A percentile compares a stretch with the other conserved stretches of the same genome.
These are phyloP conservation scores for Hipposideros larvatus DNA, from an alignment of 2,797 vertebrate species.

Conservation along the genomic window DNA sequence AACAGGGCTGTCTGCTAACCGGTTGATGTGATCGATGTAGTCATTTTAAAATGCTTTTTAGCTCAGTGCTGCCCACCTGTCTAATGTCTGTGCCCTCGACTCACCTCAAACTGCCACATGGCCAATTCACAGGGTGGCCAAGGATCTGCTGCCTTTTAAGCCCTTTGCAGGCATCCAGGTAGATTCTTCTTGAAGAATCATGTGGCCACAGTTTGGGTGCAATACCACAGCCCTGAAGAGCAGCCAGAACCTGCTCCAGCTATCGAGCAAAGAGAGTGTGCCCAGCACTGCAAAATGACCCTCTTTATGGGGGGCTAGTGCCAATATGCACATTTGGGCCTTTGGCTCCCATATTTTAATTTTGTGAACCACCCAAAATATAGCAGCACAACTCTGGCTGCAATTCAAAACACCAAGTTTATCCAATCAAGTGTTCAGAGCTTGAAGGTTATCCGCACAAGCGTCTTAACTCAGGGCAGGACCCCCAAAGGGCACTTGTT, in stretches of 20 bases:
- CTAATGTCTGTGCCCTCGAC: background rate
- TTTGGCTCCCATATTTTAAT: conserved; percentile 28
- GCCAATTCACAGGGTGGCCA: background rate
- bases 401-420: background rate
- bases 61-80: background rate
- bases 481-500: background rate
- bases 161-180: background rate
- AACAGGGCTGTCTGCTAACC: background rate
- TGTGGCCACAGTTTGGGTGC: background rate
- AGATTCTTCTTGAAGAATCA: background rate
- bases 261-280: background rate
- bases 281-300: background rate
- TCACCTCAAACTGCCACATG: background rate
- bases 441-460: background rate
- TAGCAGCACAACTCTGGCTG: background rate
- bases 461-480: background rate
- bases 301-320: background rate
- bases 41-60: background rate
- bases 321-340: background rate
- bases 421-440: background rate
- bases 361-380: background rate
- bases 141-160: background rate
- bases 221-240: background rate
- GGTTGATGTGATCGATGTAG: background rate
- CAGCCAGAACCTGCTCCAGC: background rate